phyloP scores from a whole-genome alignment of 2,113 vertebrate species.

The Noctilio leporinus region DNA sequence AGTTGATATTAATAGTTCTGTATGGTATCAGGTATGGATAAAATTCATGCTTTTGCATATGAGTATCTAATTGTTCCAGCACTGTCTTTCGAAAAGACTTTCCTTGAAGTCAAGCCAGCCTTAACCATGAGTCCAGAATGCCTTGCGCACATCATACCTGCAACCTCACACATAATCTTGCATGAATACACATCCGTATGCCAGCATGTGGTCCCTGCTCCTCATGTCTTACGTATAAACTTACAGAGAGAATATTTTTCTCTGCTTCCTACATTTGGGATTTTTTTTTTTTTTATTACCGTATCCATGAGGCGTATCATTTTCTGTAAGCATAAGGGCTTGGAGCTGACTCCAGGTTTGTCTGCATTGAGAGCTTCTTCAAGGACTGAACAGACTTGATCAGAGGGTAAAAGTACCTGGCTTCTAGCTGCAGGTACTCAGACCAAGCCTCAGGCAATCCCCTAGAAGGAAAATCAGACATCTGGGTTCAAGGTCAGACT shows the following conservation, averaged over 20 bases:
- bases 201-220: neutral
- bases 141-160: neutral
- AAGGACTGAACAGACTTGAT: neutral
- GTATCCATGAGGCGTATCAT: neutral
- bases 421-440: neutral
- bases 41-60: neutral
- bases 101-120: neutral
- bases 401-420: neutral
- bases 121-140: neutral
- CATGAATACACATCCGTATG: neutral
- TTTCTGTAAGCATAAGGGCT: neutral
- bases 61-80: neutral
- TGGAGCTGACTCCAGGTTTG: neutral
- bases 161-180: neutral
- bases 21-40: neutral
- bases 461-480: neutral
- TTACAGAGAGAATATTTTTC: neutral
- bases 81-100: neutral
- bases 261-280: neutral
- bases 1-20: neutral
- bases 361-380: neutral
- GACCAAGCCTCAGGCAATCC: neutral
- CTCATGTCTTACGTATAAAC: neutral
- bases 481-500: neutral
- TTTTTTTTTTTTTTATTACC: neutral